These are phyloP conservation scores for Corynorhinus townsendii DNA, from an alignment of 2,113 vertebrate genomes.

Conservation along the genomic window DNA sequence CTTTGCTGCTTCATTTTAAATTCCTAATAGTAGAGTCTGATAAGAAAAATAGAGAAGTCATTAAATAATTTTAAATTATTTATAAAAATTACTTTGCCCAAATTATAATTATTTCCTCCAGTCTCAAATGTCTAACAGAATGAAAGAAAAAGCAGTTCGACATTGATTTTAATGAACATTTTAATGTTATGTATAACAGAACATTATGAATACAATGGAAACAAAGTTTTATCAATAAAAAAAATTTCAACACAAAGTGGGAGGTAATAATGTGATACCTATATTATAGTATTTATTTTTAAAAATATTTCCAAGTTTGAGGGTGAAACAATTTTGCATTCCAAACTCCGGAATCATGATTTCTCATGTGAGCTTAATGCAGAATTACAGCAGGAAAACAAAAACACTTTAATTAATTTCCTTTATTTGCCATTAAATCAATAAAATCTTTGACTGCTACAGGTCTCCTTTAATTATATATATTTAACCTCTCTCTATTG, in stretches of 20 bases:
- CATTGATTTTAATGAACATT: slow-evolving; percentile 93
- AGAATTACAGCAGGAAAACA: slow-evolving; percentile 81
- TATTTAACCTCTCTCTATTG: slow-evolving; percentile 76
- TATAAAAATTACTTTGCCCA: slow-evolving; percentile 90
- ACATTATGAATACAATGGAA: slow-evolving; percentile 93
- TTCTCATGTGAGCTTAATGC: slow-evolving; percentile 79
- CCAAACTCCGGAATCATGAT: slow-evolving; percentile 84
- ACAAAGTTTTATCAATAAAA: slow-evolving; percentile 88
- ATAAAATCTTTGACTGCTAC: slow-evolving; percentile 85
- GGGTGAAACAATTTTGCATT: slow-evolving; percentile 81
- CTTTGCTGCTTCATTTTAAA: slow-evolving; percentile 87
- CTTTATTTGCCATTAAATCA: slow-evolving; percentile 84
- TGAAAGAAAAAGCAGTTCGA: slow-evolving; percentile 83
- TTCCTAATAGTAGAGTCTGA: slow-evolving; percentile 81
- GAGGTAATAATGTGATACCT: slow-evolving; percentile 86
- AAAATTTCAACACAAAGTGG: slow-evolving; percentile 84
- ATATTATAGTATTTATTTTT: slow-evolving; percentile 91
- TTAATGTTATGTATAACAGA: slow-evolving; percentile 97
- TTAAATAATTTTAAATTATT: slow-evolving; percentile 91
- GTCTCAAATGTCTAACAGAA: slow-evolving; percentile 83
- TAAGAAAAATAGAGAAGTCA: slow-evolving; percentile 86
- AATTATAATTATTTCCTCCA: slow-evolving; percentile 87
- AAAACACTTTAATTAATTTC: slow-evolving; percentile 75
- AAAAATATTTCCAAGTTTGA: slow-evolving; percentile 85
- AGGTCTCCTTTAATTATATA: slow-evolving; percentile 86